Evolutionary conservation across 1,140 invertebrate genomes (phyloP), one percentile per base, ranked within the genome.

Genomic region (Orchesella cincta): DNA sequence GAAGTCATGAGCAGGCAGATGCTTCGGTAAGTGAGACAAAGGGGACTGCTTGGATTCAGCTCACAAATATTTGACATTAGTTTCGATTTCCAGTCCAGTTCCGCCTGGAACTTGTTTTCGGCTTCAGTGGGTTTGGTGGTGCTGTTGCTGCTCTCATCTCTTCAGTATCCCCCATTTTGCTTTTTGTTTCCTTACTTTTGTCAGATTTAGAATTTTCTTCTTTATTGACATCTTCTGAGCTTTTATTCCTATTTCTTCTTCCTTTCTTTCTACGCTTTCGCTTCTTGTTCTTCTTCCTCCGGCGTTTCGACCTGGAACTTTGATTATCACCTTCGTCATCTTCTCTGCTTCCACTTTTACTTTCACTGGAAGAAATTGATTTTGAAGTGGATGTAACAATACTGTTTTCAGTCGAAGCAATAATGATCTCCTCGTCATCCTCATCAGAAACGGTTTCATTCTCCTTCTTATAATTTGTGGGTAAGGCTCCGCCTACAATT

Each of bases 1-100:
- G 71, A 73, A 23, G 71, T 73, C 71, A 73, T 73, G 1, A 73
- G 26, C 12, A 73, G 71, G 35, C 71, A 73, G 16, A 73, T 46
- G 46, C 71, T 73, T 23, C 39, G 18, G 28, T 73, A 73, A 3
- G 71, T 73, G 2, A 73, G 26, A 51, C 71, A 73, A 46, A 73
- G 71, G 8, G 71, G 35, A 39, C 71, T 73, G 34, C 28, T 51
- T 36, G 71, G 71, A 46, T 73, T 73, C 14, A 73, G 1, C 2
- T 51, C 39, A 23, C 71, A 73, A 73, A 73, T 73, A 51, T 73
- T 51, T 14, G 71, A 34, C 71, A 73, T 73, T 23, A 73, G 26
- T n/a, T 73, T 3, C 5, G 34, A 39, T 46, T 73, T 73, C 71
- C 71, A 73, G 39, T 73, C 71, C 8, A 73, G 34, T 46, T 73